Evolutionary conservation across 2,113 vertebrate genomes (phyloP).

Genomic region (Seriola aureovittata): DNA sequence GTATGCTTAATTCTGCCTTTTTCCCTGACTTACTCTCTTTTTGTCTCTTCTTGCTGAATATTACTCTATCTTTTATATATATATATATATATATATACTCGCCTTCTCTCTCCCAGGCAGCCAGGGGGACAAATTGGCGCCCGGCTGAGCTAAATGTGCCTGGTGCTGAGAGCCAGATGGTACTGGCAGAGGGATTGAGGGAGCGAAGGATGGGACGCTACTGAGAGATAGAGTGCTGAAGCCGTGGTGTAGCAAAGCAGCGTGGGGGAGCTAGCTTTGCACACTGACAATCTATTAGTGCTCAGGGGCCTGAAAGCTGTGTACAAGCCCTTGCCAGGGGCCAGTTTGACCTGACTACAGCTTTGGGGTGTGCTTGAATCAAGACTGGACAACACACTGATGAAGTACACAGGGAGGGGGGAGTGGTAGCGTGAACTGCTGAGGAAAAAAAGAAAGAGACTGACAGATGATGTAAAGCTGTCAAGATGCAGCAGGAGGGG

Average conservation of each 20-base stretch:
- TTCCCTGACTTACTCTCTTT: slow-evolving; percentile 18
- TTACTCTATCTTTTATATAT: slow-evolving; percentile 30
- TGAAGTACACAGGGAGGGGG: neutral
- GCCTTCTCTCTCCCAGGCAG: slow-evolving; percentile 50
- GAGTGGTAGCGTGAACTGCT: slow-evolving; percentile 19
- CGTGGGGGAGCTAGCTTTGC: slow-evolving; percentile 63
- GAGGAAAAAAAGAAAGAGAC: slow-evolving; percentile 14
- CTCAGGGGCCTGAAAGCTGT: slow-evolving; percentile 62
- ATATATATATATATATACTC: slow-evolving; percentile 13
- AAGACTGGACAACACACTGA: slow-evolving; percentile 10
- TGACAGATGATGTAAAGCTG: slow-evolving; percentile 37
- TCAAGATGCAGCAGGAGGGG: slow-evolving; percentile 29
- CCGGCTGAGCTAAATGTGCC: slow-evolving; percentile 79
- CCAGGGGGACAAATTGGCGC: slow-evolving; percentile 78
- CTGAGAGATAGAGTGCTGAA: slow-evolving; percentile 58
- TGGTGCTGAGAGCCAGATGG: slow-evolving; percentile 82
- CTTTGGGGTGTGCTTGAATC: slow-evolving; percentile 22
- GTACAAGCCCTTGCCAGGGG: slow-evolving; percentile 46
- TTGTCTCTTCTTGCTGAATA: slow-evolving; percentile 49
- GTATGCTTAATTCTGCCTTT: slow-evolving; percentile 52
- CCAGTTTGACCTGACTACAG: slow-evolving; percentile 39
- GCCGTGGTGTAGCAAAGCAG: slow-evolving; percentile 53
- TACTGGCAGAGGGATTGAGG: slow-evolving; percentile 68
- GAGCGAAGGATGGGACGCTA: slow-evolving; percentile 65
- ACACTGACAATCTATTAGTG: slow-evolving; percentile 74